A percentile compares a stretch with the other conserved stretches of the same genome.
These are phyloP conservation scores for Illadopsis cleaveri DNA, from an alignment of 2,113 vertebrate genomes.

Conservation along the genomic window DNA sequence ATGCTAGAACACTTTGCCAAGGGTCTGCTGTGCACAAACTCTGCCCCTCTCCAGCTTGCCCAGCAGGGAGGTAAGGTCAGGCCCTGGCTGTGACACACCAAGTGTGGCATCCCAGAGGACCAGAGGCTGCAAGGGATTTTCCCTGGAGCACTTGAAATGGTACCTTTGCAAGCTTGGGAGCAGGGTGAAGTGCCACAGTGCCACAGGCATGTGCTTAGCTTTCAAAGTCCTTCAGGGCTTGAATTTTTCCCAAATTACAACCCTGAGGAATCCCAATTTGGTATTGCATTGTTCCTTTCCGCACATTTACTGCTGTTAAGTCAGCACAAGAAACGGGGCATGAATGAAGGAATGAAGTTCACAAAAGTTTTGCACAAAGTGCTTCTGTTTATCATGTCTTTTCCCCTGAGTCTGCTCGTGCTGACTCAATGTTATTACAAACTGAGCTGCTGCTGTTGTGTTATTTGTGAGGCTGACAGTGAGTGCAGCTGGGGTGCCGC, in stretches of 20 bases:
- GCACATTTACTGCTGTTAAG: neutral
- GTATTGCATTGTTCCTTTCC: rapidly evolving
- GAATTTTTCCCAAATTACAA: neutral
- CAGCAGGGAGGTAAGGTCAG: neutral
- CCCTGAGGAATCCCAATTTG: rapidly evolving
- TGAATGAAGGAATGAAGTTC: neutral
- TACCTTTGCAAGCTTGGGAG: neutral
- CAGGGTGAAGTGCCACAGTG: neutral
- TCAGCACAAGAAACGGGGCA: rapidly evolving
- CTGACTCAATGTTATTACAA: neutral
- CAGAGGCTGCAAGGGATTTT: neutral
- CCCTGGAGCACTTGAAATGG: rapidly evolving
- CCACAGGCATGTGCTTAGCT: rapidly evolving
- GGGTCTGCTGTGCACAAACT: neutral
- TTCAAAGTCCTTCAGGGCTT: neutral
- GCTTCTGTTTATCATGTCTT: neutral
- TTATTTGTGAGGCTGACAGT: neutral
- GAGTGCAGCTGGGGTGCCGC: neutral
- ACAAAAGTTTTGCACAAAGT: neutral
- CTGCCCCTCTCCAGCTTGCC: neutral
- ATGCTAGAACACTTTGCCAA: neutral
- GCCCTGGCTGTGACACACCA: neutral
- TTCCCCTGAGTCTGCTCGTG: neutral
- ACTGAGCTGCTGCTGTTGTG: neutral
- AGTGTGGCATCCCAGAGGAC: neutral